phyloP scores from a whole-genome alignment of 2,113 vertebrate species.

The Nothocercus julius region DNA sequence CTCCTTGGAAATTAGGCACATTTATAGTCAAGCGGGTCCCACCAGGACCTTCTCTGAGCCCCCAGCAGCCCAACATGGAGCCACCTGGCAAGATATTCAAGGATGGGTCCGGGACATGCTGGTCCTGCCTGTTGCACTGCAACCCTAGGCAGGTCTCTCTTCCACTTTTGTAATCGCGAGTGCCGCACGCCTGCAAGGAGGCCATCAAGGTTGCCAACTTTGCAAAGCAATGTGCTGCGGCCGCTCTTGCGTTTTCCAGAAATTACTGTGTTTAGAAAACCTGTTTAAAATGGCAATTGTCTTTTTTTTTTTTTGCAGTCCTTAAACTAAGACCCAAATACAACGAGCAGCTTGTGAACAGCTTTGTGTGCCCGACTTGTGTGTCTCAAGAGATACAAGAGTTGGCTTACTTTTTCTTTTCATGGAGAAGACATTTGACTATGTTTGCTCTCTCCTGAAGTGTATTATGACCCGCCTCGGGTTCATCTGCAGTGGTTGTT shows the following conservation, averaged over 20 bases:
- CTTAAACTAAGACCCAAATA: neutral
- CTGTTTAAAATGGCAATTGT: neutral
- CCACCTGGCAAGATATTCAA: neutral
- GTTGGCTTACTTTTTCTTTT: neutral
- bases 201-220: neutral
- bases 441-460: neutral
- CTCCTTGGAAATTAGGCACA: neutral
- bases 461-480: neutral
- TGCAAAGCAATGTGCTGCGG: neutral
- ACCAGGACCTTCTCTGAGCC: neutral
- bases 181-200: neutral
- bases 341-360: neutral
- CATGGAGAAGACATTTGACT: neutral
- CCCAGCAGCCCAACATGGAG: neutral
- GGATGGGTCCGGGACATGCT: neutral
- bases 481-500: neutral
- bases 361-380: neutral
- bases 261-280: neutral
- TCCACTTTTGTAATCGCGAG: neutral
- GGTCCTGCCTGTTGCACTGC: neutral
- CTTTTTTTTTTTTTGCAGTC: neutral
- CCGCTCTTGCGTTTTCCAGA: neutral
- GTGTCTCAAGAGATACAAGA: neutral
- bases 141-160: neutral
- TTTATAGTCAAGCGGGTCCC: neutral